Conservation (phyloP, 2,888 invertebrate species). For the Drosophila pegasa region DNA sequence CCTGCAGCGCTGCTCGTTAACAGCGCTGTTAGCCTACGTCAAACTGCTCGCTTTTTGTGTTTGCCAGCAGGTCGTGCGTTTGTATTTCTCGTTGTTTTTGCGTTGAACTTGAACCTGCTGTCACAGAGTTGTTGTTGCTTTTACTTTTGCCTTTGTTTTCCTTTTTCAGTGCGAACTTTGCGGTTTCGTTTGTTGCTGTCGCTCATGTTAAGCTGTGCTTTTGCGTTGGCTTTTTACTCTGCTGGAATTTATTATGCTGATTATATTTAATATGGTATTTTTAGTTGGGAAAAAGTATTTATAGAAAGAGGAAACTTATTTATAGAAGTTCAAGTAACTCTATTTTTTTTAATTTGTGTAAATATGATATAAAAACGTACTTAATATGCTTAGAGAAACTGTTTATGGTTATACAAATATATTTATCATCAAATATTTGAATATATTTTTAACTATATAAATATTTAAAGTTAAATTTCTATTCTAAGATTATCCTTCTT, state of each 20-base stretch:
- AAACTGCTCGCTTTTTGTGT: constrained; percentile 13
- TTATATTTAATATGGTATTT: neutral
- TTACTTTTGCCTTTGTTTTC: constrained; percentile 26
- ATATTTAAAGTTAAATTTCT: neutral
- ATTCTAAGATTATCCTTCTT: neutral
- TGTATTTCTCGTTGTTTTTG: constrained; percentile 31
- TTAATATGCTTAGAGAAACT: neutral
- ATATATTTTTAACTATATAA: neutral
- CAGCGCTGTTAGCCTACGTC: constrained; percentile 30
- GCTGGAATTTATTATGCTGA: neutral
- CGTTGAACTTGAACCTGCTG: constrained; percentile 70
- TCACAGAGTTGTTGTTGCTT: constrained; percentile 25
- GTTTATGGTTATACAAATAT: too few species aligned
- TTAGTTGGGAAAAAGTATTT: neutral
- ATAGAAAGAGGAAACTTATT: neutral
- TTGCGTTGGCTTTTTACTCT: neutral
- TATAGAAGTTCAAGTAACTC: neutral
- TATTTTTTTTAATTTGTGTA: neutral
- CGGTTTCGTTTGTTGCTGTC: constrained; percentile 27
- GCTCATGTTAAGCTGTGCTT: neutral
- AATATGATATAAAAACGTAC: neutral
- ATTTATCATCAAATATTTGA: neutral
- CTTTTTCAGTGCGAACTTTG: constrained; percentile 36
- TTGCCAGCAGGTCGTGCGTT: constrained; percentile 11
- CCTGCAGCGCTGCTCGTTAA: constrained; percentile 13